Evolutionary conservation across 1,140 invertebrate species (phyloP).

Genomic region (Drosophila leontia): DNA sequence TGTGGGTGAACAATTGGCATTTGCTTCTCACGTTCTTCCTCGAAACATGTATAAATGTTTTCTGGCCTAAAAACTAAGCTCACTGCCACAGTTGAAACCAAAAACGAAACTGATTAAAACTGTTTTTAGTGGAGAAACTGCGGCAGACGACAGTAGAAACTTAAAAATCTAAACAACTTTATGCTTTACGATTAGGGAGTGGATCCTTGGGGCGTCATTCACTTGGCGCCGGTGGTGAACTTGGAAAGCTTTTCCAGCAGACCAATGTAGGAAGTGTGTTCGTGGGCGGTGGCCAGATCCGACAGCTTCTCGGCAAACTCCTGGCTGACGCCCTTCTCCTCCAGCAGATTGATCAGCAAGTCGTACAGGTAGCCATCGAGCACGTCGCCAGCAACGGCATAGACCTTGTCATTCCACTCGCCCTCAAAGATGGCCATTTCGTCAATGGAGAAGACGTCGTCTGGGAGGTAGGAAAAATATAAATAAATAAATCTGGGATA

Average conservation of each 20-base stretch:
- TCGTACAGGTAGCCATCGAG: slow-evolving; percentile 97
- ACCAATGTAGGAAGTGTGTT: slow-evolving; percentile 94
- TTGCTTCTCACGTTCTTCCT: slow-evolving; percentile 1
- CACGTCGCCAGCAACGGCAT: slow-evolving; percentile 94
- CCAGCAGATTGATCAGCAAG: slow-evolving; percentile 95
- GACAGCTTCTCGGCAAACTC: slow-evolving; percentile 95
- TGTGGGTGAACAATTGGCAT: slow-evolving; percentile 20
- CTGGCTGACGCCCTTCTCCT: slow-evolving; percentile 96
- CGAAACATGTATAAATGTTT: slow-evolving; percentile 50
- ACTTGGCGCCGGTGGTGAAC: slow-evolving; percentile 90
- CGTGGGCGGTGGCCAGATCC: slow-evolving; percentile 94
- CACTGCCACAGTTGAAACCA: slow-evolving; percentile 19
- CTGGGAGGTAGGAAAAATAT: background rate
- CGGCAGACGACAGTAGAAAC: slow-evolving; percentile 55
- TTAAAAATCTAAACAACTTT: slow-evolving; percentile 73
- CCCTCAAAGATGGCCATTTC: slow-evolving; percentile 94
- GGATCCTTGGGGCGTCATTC: slow-evolving; percentile 41
- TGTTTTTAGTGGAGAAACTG: slow-evolving; percentile 71
- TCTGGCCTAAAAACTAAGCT: slow-evolving; percentile 48
- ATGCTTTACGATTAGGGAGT: slow-evolving; percentile 50
- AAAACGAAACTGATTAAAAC: slow-evolving; percentile 59
- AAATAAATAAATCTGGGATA: background rate
- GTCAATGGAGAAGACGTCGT: slow-evolving; percentile 95
- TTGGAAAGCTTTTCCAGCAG: slow-evolving; percentile 94
- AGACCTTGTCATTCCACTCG: slow-evolving; percentile 92